Evolutionary conservation across 2,888 invertebrate genomes (phyloP), one percentile per base, ranked within the genome.

Genomic region (Melangyna quadrimaculata): DNA sequence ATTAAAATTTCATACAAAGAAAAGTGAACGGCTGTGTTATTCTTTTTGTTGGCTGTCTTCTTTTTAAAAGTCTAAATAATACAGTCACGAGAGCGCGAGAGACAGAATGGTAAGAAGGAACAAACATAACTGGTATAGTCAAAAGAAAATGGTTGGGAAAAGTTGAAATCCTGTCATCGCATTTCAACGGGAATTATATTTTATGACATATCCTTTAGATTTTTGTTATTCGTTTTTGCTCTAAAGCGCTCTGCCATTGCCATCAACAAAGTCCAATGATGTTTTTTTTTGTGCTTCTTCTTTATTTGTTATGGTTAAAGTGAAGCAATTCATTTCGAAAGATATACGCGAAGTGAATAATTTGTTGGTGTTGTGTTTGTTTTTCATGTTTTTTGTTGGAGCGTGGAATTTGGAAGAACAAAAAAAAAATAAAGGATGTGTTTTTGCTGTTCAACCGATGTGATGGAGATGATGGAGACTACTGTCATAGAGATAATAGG

Each of bases 91-190:
- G 10, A 32, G 24, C 32, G 7, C 0, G 17, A 7, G 17, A 45
- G 51, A n/a, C n/a, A 51, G 24, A 51, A 48, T 12, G 22, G 22
- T 6, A 37, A 7, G 19, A 32, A 27, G 32, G 48, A 32, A 67
- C 14, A 22, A 70, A 35, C 32, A 53, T 72, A 65, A 32, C 65
- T 65, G 65, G n/a, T 65, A 9, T 19, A 37, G 45, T 80, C 69
- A 77, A 71, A 73, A 63, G 77, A 86, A 86, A 81, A 81, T 78
- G 86, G 81, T 63, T 77, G 75, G 51, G 72, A 81, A 86, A 86
- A 63, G 86, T 81, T 86, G 86, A 86, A 81, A 73, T 86, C 86
- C 86, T 86, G 86, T 86, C 86, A 86, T 81, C 81, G 86, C 86
- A 77, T 86, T 86, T 86, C 81, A 86, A 78, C 86, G 77, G 63